These are phyloP conservation scores for Loris lydekkerianus DNA, from an alignment of 2,797 vertebrate species.

Conservation along the genomic window DNA sequence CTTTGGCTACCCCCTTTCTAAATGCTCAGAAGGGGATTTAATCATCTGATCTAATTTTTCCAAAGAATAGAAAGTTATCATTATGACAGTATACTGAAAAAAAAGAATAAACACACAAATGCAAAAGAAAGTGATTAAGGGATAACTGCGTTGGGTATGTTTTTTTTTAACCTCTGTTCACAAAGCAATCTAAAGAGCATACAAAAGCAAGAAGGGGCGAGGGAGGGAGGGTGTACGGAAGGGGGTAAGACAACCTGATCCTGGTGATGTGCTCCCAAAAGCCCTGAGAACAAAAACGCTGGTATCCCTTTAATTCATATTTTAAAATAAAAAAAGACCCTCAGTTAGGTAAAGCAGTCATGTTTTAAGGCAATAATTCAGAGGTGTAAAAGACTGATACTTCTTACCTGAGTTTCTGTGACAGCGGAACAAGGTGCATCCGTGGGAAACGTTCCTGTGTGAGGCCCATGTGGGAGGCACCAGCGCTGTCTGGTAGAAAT, in stretches of 20 bases:
- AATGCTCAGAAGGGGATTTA: constrained; percentile 60
- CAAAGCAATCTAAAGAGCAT: neutral
- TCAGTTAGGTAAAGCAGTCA: constrained; percentile 6
- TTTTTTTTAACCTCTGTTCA: neutral
- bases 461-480: neutral
- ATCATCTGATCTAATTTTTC: constrained; percentile 76
- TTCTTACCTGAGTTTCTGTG: neutral
- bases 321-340: neutral
- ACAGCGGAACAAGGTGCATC: neutral
- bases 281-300: neutral
- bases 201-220: neutral
- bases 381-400: neutral
- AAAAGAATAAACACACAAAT: constrained; percentile 65
- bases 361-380: constrained; percentile 54
- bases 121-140: neutral
- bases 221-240: neutral
- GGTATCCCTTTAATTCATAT: neutral
- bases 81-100: constrained; percentile 58
- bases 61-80: constrained; percentile 79
- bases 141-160: constrained; percentile 7
- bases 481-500: neutral
- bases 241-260: neutral
- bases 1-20: constrained; percentile 66
- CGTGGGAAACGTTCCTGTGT: neutral
- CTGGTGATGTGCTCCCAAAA: neutral